phyloP scores from a whole-genome alignment of 2,113 vertebrate species.

The Zootoca vivipara region DNA sequence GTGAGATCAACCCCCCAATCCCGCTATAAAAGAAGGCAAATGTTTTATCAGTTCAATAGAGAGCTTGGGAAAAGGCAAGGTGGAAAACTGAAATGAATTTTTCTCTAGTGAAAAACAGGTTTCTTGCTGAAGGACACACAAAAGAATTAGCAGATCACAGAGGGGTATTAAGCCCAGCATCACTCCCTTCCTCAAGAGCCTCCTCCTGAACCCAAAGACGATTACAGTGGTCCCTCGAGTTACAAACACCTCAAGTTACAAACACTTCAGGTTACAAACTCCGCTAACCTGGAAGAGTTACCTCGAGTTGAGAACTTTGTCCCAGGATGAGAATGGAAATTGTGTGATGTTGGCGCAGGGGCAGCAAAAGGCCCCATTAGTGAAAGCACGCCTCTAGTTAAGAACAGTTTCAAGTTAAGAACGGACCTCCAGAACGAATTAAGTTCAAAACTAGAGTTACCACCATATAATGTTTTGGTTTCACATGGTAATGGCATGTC shows the following conservation, averaged over 20 bases:
- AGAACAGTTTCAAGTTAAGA: too few species aligned
- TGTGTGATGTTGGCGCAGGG: too few species aligned
- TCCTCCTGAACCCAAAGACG: not conserved
- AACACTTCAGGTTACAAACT: too few species aligned
- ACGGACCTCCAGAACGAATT: too few species aligned
- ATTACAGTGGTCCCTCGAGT: too few species aligned
- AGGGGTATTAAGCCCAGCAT: not conserved
- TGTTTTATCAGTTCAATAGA: not conserved
- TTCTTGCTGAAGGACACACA: not conserved
- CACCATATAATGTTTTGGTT: not conserved
- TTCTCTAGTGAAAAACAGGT: not conserved
- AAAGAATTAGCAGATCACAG: not conserved
- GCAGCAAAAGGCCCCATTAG: too few species aligned
- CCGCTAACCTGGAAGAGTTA: too few species aligned
- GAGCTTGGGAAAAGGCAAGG: not conserved
- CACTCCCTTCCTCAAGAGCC: not conserved
- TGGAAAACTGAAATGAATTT: not conserved
- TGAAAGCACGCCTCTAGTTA: too few species aligned
- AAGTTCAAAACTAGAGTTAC: too few species aligned
- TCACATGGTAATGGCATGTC: not conserved
- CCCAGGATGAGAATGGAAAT: too few species aligned
- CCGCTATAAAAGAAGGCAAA: not conserved
- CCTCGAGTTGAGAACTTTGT: too few species aligned
- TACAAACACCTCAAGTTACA: too few species aligned
- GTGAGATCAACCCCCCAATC: not conserved